These are phyloP conservation scores for Oreochromis tanganicae DNA, from an alignment of 2,113 vertebrate species.

Conservation along the genomic window DNA sequence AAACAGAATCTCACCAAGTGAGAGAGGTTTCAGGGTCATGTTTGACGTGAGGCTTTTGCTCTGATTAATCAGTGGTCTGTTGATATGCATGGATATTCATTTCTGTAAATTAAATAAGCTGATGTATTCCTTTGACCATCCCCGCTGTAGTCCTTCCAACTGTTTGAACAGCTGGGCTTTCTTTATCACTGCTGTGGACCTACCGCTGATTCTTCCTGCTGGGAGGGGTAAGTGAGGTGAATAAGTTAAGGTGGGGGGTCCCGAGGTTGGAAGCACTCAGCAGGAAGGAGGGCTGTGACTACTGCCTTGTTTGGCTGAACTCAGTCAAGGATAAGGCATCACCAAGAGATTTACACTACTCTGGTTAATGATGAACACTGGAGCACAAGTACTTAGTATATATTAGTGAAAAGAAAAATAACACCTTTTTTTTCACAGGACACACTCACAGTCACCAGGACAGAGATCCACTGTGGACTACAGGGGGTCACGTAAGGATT, in stretches of 20 bases:
- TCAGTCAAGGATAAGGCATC: not conserved
- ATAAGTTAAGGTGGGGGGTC: slow-evolving; percentile 41
- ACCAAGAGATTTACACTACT: not conserved
- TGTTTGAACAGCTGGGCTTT: slow-evolving; percentile 90
- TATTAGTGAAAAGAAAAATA: not conserved
- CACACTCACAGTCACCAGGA: not conserved
- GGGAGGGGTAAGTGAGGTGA: slow-evolving; percentile 52
- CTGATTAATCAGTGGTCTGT: not conserved
- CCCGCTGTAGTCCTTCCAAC: slow-evolving; percentile 33
- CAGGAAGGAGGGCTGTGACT: slow-evolving; percentile 27
- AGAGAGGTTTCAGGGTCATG: not conserved
- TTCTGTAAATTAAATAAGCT: slow-evolving; percentile 23
- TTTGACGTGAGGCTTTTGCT: not conserved
- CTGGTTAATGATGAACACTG: not conserved
- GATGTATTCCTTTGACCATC: not conserved
- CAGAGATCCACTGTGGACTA: not conserved
- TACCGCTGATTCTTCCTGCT: slow-evolving; percentile 74
- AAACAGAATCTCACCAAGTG: not conserved
- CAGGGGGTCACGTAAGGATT: not conserved
- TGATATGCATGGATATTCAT: not conserved
- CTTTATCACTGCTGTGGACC: slow-evolving; percentile 73
- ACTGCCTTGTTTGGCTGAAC: slow-evolving; percentile 5
- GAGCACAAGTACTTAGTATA: not conserved
- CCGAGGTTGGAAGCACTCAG: slow-evolving; percentile 3
- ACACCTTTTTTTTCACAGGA: not conserved